Percentiles rank a stretch among this genome's conserved stretches.
These are phyloP conservation scores for Luffia ferchaultella DNA, from an alignment of 2,888 invertebrate genomes.

Conservation along the genomic window DNA sequence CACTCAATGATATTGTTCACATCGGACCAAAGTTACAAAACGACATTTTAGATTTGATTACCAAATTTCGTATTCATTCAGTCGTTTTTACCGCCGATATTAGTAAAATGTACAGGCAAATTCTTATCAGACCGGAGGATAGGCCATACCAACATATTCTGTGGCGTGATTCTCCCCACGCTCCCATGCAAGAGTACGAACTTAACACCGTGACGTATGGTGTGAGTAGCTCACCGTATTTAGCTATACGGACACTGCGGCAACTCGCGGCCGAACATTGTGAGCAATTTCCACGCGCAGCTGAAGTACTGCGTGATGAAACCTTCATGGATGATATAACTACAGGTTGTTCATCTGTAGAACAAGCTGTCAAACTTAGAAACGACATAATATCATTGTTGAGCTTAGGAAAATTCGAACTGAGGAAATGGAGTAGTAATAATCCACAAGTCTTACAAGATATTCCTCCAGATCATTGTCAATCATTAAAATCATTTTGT, in stretches of 20 bases:
- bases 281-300: not conserved
- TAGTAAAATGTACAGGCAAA: constrained; percentile 7
- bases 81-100: constrained; percentile 5
- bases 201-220: constrained; percentile 20
- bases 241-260: constrained; percentile 5
- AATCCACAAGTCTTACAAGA: no score
- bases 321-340: constrained; percentile 4
- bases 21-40: constrained; percentile 20
- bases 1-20: constrained; percentile 18
- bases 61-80: constrained; percentile 5
- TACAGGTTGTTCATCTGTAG: not conserved
- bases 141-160: constrained; percentile 3
- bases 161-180: constrained; percentile 2
- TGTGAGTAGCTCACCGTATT: constrained; percentile 22
- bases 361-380: not conserved
- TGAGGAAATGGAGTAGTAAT: constrained; percentile 8
- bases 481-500: not conserved
- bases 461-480: constrained; percentile 2
- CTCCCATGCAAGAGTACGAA: constrained; percentile 4
- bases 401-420: not conserved
- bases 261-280: constrained; percentile 5
- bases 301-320: constrained; percentile 1
- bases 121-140: constrained; percentile 3
- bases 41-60: constrained; percentile 21
- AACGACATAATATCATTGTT: constrained; percentile 1